Percentiles rank a stretch among this genome's conserved stretches.
phyloP scores from a whole-genome alignment of 2,888 invertebrate genomes.

The Cephalotes varians region DNA sequence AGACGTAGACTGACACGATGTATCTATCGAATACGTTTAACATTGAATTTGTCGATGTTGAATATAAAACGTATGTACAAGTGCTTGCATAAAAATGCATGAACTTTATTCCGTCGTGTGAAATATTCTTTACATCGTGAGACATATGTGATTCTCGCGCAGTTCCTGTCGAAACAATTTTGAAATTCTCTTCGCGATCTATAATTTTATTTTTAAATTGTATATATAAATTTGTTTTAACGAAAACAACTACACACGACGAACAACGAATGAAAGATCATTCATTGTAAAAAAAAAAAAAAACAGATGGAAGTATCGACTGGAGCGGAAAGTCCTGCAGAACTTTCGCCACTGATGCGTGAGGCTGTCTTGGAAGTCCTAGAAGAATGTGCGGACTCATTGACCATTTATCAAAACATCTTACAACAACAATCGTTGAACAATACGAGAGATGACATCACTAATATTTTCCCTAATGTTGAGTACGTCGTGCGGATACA shows the following conservation, averaged over 20 bases:
- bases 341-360: conserved; percentile 61
- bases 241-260: not conserved
- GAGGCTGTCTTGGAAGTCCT: conserved; percentile 74
- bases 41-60: conserved; percentile 21
- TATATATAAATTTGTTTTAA: not conserved
- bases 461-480: conserved; percentile 42
- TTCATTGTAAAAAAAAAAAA: conserved; percentile 9
- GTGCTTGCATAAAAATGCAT: not conserved
- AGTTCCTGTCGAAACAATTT: not conserved
- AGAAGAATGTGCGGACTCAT: conserved; percentile 78
- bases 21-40: conserved; percentile 44
- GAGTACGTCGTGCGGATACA: conserved; percentile 55
- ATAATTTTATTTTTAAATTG: not conserved
- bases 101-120: not conserved
- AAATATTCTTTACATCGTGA: not conserved
- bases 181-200: not conserved
- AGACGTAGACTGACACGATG: conserved; percentile 42
- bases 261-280: not conserved
- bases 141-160: not conserved
- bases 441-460: conserved; percentile 45
- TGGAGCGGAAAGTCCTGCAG: conserved; percentile 40
- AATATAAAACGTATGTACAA: conserved; percentile 10
- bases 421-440: conserved; percentile 75
- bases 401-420: conserved; percentile 79
- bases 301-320: conserved; percentile 36